Conservation (phyloP, 2,797 vertebrate genomes). For the Phalanger gymnotis region DNA sequence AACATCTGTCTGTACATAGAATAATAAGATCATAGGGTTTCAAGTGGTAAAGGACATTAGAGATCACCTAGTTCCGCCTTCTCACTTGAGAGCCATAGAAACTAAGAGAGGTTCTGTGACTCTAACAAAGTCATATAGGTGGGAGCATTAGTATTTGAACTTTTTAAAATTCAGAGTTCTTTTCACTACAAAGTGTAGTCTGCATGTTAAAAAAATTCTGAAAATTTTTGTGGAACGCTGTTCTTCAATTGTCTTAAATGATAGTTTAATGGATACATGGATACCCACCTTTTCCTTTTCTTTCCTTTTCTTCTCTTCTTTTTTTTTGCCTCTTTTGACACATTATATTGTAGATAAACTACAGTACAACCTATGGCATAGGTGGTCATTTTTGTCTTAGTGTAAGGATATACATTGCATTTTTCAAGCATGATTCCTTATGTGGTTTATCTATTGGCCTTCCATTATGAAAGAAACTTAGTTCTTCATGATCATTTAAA, state of each 20-base stretch:
- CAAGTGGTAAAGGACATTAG: neutral
- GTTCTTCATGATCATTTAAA: constrained; percentile 60
- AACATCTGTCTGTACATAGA: neutral
- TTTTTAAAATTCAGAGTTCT: neutral
- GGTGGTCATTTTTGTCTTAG: constrained; percentile 4
- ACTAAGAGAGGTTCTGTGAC: neutral
- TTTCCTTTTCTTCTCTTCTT: neutral
- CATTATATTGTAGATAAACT: neutral
- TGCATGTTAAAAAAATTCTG: constrained; percentile 13
- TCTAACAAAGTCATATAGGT: neutral
- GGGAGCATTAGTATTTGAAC: neutral
- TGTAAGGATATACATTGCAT: neutral
- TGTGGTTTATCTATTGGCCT: constrained; percentile 24
- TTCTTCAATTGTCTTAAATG: constrained; percentile 30
- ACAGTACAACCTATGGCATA: neutral
- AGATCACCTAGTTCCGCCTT: neutral
- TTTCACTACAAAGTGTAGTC: neutral
- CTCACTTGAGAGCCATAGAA: neutral
- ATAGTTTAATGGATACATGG: neutral
- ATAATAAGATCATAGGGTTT: neutral
- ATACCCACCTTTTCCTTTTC: neutral
- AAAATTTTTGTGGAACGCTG: constrained; percentile 19
- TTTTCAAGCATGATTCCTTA: constrained; percentile 38
- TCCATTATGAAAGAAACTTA: constrained; percentile 45
- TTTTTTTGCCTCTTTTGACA: neutral